These are phyloP conservation scores for Drosophila seguyi DNA, from an alignment of 1,140 invertebrate genomes.

Conservation along the genomic window DNA sequence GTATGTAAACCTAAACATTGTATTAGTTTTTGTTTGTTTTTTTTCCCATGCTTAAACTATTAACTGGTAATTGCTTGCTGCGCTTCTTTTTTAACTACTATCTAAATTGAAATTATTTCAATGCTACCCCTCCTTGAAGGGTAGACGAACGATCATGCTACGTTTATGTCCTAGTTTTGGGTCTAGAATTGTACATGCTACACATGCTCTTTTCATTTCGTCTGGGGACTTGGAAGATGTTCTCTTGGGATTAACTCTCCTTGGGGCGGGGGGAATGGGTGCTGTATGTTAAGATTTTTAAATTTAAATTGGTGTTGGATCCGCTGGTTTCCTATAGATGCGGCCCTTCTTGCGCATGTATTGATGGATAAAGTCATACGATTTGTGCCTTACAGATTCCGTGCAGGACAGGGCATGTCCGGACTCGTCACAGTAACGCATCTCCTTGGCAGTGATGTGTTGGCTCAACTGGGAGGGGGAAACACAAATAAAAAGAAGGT, in stretches of 20 bases:
- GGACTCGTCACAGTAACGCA: conserved; percentile 95
- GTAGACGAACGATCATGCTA: conserved; percentile 5
- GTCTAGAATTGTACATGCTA: neutral
- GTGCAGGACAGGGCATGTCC: conserved; percentile 92
- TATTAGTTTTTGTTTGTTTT: neutral
- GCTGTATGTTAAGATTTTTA: neutral
- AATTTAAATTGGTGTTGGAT: conserved; percentile 60
- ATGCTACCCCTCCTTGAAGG: conserved; percentile 24
- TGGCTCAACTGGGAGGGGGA: conserved; percentile 92
- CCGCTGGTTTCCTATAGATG: conserved; percentile 61
- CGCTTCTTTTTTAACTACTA: neutral
- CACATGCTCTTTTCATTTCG: neutral
- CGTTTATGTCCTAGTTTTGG: neutral
- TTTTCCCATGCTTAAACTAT: neutral
- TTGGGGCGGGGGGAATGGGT: too few species aligned
- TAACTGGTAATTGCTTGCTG: neutral
- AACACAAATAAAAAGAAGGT: neutral
- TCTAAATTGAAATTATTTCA: neutral
- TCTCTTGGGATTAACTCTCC: too few species aligned
- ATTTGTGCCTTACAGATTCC: conserved; percentile 96
- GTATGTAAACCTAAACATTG: neutral
- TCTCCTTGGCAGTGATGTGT: conserved; percentile 98
- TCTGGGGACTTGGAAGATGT: too few species aligned
- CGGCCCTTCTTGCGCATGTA: conserved; percentile 97
- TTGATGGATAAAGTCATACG: conserved; percentile 97